These are phyloP conservation scores for Arrhopalites spinosus DNA, from an alignment of 2,888 invertebrate genomes.

Conservation along the genomic window DNA sequence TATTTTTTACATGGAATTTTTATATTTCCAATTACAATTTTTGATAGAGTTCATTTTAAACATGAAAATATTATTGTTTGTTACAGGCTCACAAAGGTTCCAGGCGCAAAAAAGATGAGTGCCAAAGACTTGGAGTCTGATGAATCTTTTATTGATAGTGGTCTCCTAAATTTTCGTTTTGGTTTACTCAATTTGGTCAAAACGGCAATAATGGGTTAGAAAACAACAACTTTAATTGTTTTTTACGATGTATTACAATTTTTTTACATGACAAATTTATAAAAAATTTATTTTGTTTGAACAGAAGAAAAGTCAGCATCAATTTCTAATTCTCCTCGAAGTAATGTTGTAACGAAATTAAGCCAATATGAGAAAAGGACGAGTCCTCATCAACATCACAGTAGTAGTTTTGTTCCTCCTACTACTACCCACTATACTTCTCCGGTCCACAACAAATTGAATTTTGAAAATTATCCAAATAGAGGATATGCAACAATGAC, in stretches of 20 bases:
- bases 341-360: not conserved
- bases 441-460: not conserved
- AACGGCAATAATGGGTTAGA: conserved; percentile 35
- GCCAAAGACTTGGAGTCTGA: conserved; percentile 36
- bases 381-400: no score
- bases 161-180: conserved; percentile 34
- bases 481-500: not conserved
- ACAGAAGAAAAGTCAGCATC: conserved; percentile 29
- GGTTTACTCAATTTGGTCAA: conserved; percentile 36
- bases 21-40: no score
- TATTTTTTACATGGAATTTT: not conserved
- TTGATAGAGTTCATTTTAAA: no score
- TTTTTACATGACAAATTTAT: not conserved
- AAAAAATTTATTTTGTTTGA: not conserved
- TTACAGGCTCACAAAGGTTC: conserved; percentile 36
- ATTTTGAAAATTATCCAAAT: conserved; percentile 7
- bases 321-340: conserved; percentile 16
- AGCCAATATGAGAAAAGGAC: not conserved
- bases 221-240: not conserved
- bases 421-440: not conserved
- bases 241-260: not conserved
- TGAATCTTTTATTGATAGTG: conserved; percentile 37
- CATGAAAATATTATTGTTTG: not conserved
- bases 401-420: conserved; percentile 10
- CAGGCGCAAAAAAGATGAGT: conserved; percentile 33